These are phyloP conservation scores for Papilio polyxenes DNA, from an alignment of 1,140 invertebrate genomes.

Conservation along the genomic window DNA sequence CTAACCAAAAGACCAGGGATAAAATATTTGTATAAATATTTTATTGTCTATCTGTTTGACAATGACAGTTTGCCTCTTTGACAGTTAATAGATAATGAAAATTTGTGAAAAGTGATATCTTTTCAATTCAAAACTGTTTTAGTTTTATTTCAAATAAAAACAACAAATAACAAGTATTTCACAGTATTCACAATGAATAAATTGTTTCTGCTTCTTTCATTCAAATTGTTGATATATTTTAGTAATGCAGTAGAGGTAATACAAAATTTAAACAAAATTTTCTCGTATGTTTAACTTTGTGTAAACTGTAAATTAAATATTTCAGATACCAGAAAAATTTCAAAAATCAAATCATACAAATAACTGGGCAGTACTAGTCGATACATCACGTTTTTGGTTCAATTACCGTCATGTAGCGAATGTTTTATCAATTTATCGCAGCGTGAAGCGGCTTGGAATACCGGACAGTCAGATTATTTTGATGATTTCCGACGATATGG, in stretches of 20 bases:
- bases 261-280: not conserved
- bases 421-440: constrained; percentile 98
- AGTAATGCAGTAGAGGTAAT: constrained; percentile 39
- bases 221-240: constrained; percentile 17
- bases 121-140: not conserved
- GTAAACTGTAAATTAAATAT: constrained; percentile 31
- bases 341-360: constrained; percentile 91
- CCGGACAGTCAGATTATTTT: constrained; percentile 98
- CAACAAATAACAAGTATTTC: not conserved
- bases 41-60: not conserved
- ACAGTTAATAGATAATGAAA: constrained; percentile 29
- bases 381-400: constrained; percentile 99
- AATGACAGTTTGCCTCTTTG: not conserved
- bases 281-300: not conserved
- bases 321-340: constrained; percentile 75
- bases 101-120: not conserved
- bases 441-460: constrained; percentile 98
- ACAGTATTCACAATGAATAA: not conserved
- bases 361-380: constrained; percentile 99
- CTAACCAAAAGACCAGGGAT: not conserved
- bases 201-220: not conserved
- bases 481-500: constrained; percentile 99
- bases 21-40: not conserved
- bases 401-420: constrained; percentile 99
- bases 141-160: not conserved